Evolutionary conservation across 1,140 invertebrate genomes (phyloP).

Genomic region (Zaprionus lachaisei): DNA sequence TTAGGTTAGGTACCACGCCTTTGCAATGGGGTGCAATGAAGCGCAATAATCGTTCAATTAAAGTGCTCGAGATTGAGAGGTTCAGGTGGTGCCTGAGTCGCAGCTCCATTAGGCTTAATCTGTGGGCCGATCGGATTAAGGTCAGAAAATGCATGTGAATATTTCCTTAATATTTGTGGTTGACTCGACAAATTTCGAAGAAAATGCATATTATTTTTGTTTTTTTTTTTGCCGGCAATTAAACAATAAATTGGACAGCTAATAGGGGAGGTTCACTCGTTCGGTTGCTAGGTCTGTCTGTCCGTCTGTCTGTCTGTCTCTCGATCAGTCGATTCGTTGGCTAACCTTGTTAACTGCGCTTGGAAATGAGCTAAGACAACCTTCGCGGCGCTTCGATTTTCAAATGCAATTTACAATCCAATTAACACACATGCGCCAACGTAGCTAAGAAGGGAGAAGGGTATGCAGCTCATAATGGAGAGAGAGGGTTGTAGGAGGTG

Average conservation of each 20-base stretch:
- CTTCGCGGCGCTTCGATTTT: constrained; percentile 58
- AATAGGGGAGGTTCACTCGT: constrained; percentile 10
- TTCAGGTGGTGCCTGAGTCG: background rate
- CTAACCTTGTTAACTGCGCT: constrained; percentile 48
- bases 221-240: constrained; percentile 43
- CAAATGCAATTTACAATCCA: constrained; percentile 71
- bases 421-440: constrained; percentile 61
- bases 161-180: constrained; percentile 67
- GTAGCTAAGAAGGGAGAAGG: background rate
- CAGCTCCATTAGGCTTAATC: constrained; percentile 30
- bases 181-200: constrained; percentile 41
- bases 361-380: constrained; percentile 61
- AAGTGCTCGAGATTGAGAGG: constrained; percentile 45
- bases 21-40: constrained; percentile 54
- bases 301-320: background rate
- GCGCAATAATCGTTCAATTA: constrained; percentile 74
- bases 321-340: background rate
- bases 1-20: constrained; percentile 13
- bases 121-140: constrained; percentile 58
- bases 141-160: constrained; percentile 57
- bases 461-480: no score
- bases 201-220: constrained; percentile 33
- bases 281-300: background rate
- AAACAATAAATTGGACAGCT: constrained; percentile 45
- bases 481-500: background rate